phyloP scores from a whole-genome alignment of 2,888 invertebrate genomes.

The Ephialtes manifestator region DNA sequence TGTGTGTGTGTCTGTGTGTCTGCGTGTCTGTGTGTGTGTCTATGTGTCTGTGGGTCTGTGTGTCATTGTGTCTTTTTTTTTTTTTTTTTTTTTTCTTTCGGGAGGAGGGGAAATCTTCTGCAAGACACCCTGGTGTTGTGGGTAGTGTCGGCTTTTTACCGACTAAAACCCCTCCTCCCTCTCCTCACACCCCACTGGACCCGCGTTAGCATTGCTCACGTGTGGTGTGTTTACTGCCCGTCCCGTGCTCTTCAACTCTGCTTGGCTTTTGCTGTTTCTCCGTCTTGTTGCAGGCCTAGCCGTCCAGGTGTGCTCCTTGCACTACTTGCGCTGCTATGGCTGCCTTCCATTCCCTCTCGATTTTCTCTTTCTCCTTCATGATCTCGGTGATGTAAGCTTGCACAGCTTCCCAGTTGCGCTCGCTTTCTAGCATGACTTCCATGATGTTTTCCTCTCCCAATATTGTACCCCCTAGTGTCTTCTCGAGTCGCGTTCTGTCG shows the following conservation, averaged over 20 bases:
- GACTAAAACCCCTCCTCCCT: slow-evolving; percentile 46
- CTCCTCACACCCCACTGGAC: slow-evolving; percentile 8
- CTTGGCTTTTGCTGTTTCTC: background rate
- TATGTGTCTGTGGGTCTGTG: slow-evolving; percentile 1
- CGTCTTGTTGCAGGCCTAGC: background rate
- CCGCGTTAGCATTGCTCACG: slow-evolving; percentile 24
- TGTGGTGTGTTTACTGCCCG: slow-evolving; percentile 12
- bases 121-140: slow-evolving; percentile 13
- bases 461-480: slow-evolving; percentile 16
- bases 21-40: background rate
- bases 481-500: slow-evolving; percentile 5
- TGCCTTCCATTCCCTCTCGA: slow-evolving; percentile 14
- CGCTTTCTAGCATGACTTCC: slow-evolving; percentile 24
- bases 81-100: slow-evolving; percentile 17
- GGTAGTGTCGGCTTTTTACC: slow-evolving; percentile 35
- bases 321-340: background rate
- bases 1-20: slow-evolving; percentile 2
- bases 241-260: background rate
- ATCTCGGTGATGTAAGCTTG: slow-evolving; percentile 15
- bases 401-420: slow-evolving; percentile 17
- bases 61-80: background rate
- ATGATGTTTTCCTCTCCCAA: slow-evolving; percentile 17
- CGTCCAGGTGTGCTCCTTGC: background rate
- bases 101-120: slow-evolving; percentile 29
- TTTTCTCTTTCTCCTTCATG: slow-evolving; percentile 21